These are phyloP conservation scores for Pogonocichla stellata DNA, from an alignment of 2,113 vertebrate species.

Conservation along the genomic window DNA sequence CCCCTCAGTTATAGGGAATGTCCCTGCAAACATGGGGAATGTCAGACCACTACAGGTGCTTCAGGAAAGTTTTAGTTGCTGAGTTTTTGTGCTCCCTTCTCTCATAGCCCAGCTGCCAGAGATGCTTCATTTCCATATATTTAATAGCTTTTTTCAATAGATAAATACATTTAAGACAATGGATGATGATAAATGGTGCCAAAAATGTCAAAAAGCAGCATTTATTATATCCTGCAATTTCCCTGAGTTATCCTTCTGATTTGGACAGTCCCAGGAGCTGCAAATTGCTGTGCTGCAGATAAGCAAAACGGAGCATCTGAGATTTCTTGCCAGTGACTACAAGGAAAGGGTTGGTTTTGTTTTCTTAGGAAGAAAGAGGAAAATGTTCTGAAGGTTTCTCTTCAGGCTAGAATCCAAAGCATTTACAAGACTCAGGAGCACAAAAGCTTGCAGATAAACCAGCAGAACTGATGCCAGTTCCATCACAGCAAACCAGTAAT, in stretches of 20 bases:
- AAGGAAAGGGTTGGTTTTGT: neutral
- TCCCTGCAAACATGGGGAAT: neutral
- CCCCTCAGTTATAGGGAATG: neutral
- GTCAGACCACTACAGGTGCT: neutral
- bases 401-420: neutral
- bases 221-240: neutral
- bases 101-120: neutral
- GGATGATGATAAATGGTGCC: neutral
- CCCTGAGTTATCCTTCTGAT: neutral
- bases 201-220: neutral
- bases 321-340: neutral
- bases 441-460: neutral
- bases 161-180: neutral
- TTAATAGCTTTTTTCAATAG: neutral
- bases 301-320: neutral
- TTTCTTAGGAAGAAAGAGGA: neutral
- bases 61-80: neutral
- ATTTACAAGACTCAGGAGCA: neutral
- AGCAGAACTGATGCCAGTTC: neutral
- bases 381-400: neutral
- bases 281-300: neutral
- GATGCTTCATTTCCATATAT: neutral
- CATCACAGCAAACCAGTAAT: constrained; percentile 9
- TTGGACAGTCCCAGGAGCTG: neutral
- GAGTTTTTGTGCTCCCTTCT: neutral